phyloP scores from a whole-genome alignment of 1,140 invertebrate species.

The Pinna nobilis region DNA sequence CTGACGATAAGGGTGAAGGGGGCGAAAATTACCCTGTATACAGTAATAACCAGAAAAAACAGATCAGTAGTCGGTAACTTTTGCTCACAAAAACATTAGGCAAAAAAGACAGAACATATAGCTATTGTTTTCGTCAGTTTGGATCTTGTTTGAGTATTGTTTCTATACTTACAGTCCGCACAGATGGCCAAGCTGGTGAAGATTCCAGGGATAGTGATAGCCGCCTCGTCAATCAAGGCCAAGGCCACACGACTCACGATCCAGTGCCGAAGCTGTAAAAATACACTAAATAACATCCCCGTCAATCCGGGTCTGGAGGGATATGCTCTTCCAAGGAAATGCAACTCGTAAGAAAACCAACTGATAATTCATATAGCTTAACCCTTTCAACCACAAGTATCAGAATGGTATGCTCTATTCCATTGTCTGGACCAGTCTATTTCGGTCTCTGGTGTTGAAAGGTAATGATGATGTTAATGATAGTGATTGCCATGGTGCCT shows the following conservation, averaged over 20 bases:
- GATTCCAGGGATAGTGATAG: constrained; percentile 96
- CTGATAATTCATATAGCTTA: not conserved
- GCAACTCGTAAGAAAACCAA: constrained; percentile 84
- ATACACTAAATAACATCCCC: constrained; percentile 90
- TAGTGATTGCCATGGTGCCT: too few species aligned
- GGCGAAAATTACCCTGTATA: too few species aligned
- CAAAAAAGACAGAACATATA: too few species aligned
- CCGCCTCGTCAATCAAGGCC: constrained; percentile 93
- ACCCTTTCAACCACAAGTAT: not conserved
- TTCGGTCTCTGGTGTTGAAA: too few species aligned
- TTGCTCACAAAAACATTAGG: too few species aligned
- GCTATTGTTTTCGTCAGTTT: not conserved
- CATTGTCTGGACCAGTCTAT: not conserved
- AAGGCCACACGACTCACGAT: constrained; percentile 97
- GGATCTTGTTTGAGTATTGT: not conserved
- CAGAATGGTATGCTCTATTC: not conserved
- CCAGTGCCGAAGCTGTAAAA: constrained; percentile 95
- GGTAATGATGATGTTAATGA: too few species aligned
- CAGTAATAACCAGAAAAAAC: too few species aligned
- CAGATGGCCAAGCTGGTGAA: constrained; percentile 95
- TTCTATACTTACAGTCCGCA: constrained; percentile 83
- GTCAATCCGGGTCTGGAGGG: constrained; percentile 98
- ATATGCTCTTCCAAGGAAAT: constrained; percentile 96
- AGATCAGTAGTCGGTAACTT: too few species aligned
- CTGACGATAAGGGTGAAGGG: too few species aligned